phyloP scores from a whole-genome alignment of 2,113 vertebrate species.

The Xiphophorus maculatus region DNA sequence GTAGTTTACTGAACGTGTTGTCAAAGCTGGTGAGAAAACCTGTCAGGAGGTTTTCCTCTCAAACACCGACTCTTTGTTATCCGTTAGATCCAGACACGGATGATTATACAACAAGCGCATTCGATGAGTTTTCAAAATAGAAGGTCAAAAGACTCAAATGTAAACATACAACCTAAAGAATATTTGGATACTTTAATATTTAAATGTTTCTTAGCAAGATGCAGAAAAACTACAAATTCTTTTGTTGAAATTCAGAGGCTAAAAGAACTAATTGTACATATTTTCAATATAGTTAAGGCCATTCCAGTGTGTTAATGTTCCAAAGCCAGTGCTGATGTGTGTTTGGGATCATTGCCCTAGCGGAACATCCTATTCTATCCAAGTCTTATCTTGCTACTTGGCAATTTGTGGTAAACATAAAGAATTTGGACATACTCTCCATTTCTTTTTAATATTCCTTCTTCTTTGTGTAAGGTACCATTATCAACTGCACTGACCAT shows the following conservation, averaged over 20 bases:
- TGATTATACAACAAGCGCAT: background rate
- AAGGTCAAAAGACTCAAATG: background rate
- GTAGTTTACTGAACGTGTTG: background rate
- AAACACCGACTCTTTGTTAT: background rate
- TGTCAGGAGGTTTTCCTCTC: background rate
- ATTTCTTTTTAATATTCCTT: background rate
- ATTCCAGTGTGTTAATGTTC: background rate
- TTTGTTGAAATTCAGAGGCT: too few relatives aligned
- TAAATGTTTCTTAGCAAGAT: background rate
- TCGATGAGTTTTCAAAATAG: background rate
- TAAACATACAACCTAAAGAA: background rate
- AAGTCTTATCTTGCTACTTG: too few relatives aligned
- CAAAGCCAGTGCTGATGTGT: background rate
- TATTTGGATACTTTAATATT: background rate
- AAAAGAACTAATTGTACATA: background rate
- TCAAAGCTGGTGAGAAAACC: background rate
- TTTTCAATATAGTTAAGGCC: background rate
- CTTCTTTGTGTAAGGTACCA: background rate
- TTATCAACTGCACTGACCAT: background rate
- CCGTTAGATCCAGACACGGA: background rate
- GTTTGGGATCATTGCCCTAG: background rate
- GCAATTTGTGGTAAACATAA: too few relatives aligned
- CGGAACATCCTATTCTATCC: too few relatives aligned
- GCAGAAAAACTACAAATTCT: background rate
- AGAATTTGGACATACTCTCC: too few relatives aligned